A percentile compares a stretch with the other conserved stretches of the same genome.
These are phyloP conservation scores for Poeciliopsis retropinna DNA, from an alignment of 2,113 vertebrate genomes.

Conservation along the genomic window DNA sequence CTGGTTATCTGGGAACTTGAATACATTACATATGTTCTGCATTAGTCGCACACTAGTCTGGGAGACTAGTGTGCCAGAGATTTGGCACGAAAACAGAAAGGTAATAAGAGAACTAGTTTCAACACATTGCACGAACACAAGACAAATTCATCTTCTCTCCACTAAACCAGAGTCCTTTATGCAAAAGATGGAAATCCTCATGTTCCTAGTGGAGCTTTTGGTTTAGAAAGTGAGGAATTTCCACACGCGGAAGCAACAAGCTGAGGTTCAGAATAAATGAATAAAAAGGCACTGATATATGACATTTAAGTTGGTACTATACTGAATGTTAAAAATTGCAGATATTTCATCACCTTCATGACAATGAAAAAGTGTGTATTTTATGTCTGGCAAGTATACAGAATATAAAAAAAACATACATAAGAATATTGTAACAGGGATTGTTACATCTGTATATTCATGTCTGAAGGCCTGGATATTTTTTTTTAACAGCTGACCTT, in stretches of 20 bases:
- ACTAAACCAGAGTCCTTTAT: background rate
- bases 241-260: background rate
- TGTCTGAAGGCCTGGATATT: background rate
- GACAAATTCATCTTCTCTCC: background rate
- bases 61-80: background rate
- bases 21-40: background rate
- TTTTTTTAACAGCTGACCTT: background rate
- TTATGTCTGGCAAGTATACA: too few relatives aligned
- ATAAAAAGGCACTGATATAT: background rate
- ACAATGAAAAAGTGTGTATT: too few relatives aligned
- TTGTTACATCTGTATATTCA: background rate
- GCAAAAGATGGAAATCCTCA: background rate
- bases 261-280: background rate
- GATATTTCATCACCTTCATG: background rate
- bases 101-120: background rate
- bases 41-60: too few relatives aligned
- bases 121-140: background rate
- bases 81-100: background rate
- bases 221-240: background rate
- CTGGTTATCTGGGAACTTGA: conserved; percentile 2
- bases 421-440: too few relatives aligned
- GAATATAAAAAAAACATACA: too few relatives aligned
- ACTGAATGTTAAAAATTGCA: background rate
- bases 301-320: too few relatives aligned
- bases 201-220: background rate